These are phyloP conservation scores for Myotis pilosus DNA, from an alignment of 2,797 vertebrate species.

Conservation along the genomic window DNA sequence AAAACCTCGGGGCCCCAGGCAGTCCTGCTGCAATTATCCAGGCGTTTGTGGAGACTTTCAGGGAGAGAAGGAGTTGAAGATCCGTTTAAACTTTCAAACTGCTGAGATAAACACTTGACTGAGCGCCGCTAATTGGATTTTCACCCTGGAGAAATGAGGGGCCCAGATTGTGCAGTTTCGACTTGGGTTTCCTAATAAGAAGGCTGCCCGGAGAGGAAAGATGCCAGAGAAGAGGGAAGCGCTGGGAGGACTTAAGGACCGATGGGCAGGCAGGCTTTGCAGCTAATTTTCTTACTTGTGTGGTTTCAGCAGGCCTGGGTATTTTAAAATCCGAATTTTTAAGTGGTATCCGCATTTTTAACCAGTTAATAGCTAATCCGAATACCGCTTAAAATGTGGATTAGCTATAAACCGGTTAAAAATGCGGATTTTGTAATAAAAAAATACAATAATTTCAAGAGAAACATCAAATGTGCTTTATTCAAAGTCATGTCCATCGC, in stretches of 20 bases:
- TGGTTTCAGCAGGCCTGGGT: not conserved
- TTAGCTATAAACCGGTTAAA: too few species aligned
- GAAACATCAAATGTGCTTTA: too few species aligned
- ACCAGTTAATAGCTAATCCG: too few species aligned
- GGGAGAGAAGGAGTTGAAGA: not conserved
- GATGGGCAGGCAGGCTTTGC: not conserved
- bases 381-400: too few species aligned
- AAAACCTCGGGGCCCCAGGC: not conserved
- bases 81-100: not conserved
- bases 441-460: too few species aligned
- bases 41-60: not conserved
- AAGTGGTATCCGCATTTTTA: too few species aligned
- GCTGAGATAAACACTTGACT: constrained; percentile 15
- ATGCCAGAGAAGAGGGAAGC: not conserved
- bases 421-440: too few species aligned
- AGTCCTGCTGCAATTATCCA: not conserved
- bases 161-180: not conserved
- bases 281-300: not conserved
- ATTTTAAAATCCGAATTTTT: too few species aligned
- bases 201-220: not conserved
- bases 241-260: not conserved
- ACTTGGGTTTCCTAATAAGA: not conserved
- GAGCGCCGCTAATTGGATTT: constrained; percentile 60
- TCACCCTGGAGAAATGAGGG: not conserved
- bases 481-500: too few species aligned